Evolutionary conservation across 2,888 invertebrate species (phyloP).

Genomic region (Pelosia muscerda): DNA sequence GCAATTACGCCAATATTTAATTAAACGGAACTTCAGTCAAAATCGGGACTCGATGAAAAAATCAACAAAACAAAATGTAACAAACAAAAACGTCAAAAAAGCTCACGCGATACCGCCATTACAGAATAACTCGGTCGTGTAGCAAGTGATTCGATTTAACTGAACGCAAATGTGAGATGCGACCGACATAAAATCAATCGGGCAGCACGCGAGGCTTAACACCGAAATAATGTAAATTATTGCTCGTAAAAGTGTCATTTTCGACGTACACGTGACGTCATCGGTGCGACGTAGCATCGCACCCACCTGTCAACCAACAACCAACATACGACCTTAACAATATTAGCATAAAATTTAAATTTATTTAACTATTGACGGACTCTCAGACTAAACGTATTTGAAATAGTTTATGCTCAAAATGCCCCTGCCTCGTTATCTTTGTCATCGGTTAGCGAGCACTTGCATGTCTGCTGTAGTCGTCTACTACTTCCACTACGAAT

Average conservation of each 20-base stretch:
- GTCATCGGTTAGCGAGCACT: constrained; percentile 74
- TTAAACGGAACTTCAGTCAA: constrained; percentile 42
- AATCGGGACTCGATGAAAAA: constrained; percentile 49
- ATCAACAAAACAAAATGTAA: constrained; percentile 63
- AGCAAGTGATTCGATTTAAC: constrained; percentile 83
- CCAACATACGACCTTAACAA: constrained; percentile 58
- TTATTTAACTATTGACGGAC: constrained; percentile 39
- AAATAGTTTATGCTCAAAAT: constrained; percentile 73
- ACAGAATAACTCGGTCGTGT: constrained; percentile 81
- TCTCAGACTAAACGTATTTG: constrained; percentile 61
- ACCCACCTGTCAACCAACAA: constrained; percentile 43
- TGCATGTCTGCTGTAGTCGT: constrained; percentile 66
- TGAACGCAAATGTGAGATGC: constrained; percentile 82
- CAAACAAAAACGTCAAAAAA: constrained; percentile 63
- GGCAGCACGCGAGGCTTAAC: constrained; percentile 83
- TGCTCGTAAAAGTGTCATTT: constrained; percentile 86
- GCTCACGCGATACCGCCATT: constrained; percentile 82
- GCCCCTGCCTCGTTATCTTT: constrained; percentile 77
- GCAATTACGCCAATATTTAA: constrained; percentile 31
- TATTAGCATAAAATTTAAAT: constrained; percentile 51
- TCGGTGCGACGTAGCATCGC: constrained; percentile 52
- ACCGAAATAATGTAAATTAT: constrained; percentile 86
- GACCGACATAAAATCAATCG: constrained; percentile 86
- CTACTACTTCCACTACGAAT: constrained; percentile 47
- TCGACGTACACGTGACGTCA: constrained; percentile 85